Conservation (phyloP, 2,888 invertebrate genomes). For the Eurois occulta region DNA sequence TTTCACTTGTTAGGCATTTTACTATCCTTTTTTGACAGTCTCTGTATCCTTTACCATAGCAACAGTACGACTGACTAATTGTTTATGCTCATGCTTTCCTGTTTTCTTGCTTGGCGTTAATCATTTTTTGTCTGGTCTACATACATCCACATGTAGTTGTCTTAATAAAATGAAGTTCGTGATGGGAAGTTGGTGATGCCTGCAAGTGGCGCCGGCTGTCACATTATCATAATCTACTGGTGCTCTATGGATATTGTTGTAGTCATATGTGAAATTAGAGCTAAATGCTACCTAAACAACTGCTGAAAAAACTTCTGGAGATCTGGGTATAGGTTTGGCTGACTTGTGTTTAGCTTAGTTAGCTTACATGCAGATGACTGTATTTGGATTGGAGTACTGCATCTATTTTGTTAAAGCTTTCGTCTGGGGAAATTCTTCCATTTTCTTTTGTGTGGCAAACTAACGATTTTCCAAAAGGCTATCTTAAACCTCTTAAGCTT, state of each 20-base stretch:
- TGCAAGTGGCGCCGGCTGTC: slow-evolving; percentile 53
- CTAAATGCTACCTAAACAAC: not conserved
- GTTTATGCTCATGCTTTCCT: not conserved
- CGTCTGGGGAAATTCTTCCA: not conserved
- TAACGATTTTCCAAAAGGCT: too few relatives aligned
- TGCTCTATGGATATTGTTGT: slow-evolving; percentile 34
- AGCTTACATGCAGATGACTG: not conserved
- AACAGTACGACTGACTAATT: not conserved
- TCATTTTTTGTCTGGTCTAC: slow-evolving; percentile 8
- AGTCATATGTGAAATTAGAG: not conserved
- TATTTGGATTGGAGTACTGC: not conserved
- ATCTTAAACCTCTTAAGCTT: not conserved
- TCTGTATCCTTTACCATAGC: not conserved
- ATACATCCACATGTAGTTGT: not conserved
- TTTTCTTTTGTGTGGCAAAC: not conserved
- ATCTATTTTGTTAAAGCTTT: not conserved
- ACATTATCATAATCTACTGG: slow-evolving; percentile 41
- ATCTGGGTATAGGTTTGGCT: not conserved
- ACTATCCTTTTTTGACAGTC: not conserved
- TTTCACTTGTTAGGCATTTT: not conserved
- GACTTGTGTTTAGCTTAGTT: too few relatives aligned
- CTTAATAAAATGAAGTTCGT: slow-evolving; percentile 38
- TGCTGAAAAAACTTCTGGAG: not conserved
- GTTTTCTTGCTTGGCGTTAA: not conserved
- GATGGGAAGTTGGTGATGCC: slow-evolving; percentile 48